Base-by-base conservation (phyloP, 2,113 vertebrate species). In the Gobius niger region DNA sequence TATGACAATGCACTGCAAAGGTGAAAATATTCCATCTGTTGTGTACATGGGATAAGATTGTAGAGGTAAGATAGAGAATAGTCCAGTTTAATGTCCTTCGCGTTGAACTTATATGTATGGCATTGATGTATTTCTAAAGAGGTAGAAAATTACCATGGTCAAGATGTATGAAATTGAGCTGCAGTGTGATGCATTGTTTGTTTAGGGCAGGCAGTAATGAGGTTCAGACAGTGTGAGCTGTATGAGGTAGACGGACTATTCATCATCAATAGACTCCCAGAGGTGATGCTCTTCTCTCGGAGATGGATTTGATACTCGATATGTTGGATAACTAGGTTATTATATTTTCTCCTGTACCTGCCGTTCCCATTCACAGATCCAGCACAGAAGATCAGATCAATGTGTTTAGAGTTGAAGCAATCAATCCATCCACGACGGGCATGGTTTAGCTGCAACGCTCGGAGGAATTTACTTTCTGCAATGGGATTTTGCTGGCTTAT, bases 101-200 rank as follows among this genome's bases (percentile, higher is more conserved):
- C 64, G 69, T 80, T 80, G 70, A 72, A 80, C 70, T 63, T 72
- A 67, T 76, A 44, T 54, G 63, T 76, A 67, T 85, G 83, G 83
- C 82, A 82, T 78, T 92, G 88, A 91, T 88, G 85, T 81, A 84
- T 88, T 78, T 83, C 67, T 61, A 81, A 68, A 85, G 85, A 77
- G 77, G 68, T 46, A 81, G 44, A 77, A 76, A 84, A 87, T 88
- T 76, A 88, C 83, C 81, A 78, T 82, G 87, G 82, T 85, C 80
- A 83, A 82, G 79, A 88, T 86, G 85, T 89, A 90, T 86, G 86
- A 89, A 90, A 90, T 89, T 82, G 85, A 89, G 83, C 86, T 81
- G 83, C 73, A 85, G 81, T 88, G 74, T 90, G 85, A 90, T 87
- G 82, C 81, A 90, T 91, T 89, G 83, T 88, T 88, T 89, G 87